Evolutionary conservation across 2,888 invertebrate species (phyloP), one percentile per base, ranked within the genome.

Genomic region (Ennomos fuscantarius): DNA sequence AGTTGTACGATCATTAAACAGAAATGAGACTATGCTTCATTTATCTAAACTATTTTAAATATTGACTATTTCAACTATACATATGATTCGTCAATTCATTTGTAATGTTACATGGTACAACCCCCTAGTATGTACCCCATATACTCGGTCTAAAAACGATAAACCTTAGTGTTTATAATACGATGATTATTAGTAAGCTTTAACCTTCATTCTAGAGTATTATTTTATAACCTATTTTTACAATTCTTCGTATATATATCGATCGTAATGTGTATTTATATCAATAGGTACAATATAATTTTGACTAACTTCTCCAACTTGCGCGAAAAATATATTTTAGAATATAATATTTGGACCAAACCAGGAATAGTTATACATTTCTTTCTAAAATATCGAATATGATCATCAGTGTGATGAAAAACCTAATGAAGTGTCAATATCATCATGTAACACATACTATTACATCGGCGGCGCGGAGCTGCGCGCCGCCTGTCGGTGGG

Each of bases 321-420:
- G 39, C 31, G 53, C 43, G 12, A 45, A 41, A 33, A 44, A 39
- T 41, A 55, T 62, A 57, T 45, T 63, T 43, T 59, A 55, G 51
- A 12, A 48, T 44, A 43, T 53, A 60, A 56, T 59, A 60, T 66
- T 66, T 66, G 69, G 68, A 68, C 69, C 68, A 72, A 71, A 55
- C 62, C 54, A 46, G 48, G 24, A 6, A 49, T 55, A 54, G 61
- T 53, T 59, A 33, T 31, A 48, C 49, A 41, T 53, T 53, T 45
- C 49, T 49, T 48, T 52, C 12, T 39, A 34, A n/a, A 40, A 24
- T 41, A 41, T 50, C 13, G 35, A 35, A 58, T 48, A 51, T 39
- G 3, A 60, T 47, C 42, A 54, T 55, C 13, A 12, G 55, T 49
- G 52, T 50, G n/a, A 33, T 41, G 8, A n/a, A 15, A 13, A 52